These are phyloP conservation scores for Danionella dracula DNA, from an alignment of 2,797 vertebrate species.

Conservation along the genomic window DNA sequence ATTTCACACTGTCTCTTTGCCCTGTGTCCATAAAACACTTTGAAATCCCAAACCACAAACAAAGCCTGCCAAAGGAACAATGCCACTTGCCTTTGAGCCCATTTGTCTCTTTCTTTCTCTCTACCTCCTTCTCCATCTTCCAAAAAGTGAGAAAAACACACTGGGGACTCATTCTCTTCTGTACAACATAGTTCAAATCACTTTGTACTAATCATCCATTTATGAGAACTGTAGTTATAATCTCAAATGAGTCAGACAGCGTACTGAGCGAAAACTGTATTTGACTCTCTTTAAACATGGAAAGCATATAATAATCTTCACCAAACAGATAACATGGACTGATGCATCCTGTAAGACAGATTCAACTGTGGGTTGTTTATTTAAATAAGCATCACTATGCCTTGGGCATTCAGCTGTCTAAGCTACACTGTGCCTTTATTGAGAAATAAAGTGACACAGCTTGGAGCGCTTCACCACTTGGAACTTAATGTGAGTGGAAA, in stretches of 20 bases:
- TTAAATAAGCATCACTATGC: constrained; percentile 43
- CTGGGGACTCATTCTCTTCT: neutral
- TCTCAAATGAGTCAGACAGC: constrained; percentile 19
- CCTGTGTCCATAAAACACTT: constrained; percentile 65
- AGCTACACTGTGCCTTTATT: constrained; percentile 49
- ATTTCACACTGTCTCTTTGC: constrained; percentile 63
- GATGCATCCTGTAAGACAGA: constrained; percentile 37
- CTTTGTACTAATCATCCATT: constrained; percentile 2
- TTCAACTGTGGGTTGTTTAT: constrained; percentile 50
- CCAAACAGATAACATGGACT: constrained; percentile 36
- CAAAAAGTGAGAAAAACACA: constrained; percentile 7
- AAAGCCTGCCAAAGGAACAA: constrained; percentile 58
- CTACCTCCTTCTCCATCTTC: constrained; percentile 46
- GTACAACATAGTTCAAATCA: neutral
- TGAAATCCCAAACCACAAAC: constrained; percentile 61
- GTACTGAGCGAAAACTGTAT: constrained; percentile 4
- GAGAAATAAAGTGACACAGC: constrained; percentile 53
- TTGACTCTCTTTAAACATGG: constrained; percentile 12
- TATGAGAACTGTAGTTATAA: constrained; percentile 10
- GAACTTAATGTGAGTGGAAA: constrained; percentile 52
- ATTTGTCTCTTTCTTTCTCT: constrained; percentile 56
- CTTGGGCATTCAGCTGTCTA: constrained; percentile 55
- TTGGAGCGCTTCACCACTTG: constrained; percentile 53
- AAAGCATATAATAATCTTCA: neutral
- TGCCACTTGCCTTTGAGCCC: constrained; percentile 48